Conservation (phyloP, 2,113 vertebrate species). For the Python bivittatus region DNA sequence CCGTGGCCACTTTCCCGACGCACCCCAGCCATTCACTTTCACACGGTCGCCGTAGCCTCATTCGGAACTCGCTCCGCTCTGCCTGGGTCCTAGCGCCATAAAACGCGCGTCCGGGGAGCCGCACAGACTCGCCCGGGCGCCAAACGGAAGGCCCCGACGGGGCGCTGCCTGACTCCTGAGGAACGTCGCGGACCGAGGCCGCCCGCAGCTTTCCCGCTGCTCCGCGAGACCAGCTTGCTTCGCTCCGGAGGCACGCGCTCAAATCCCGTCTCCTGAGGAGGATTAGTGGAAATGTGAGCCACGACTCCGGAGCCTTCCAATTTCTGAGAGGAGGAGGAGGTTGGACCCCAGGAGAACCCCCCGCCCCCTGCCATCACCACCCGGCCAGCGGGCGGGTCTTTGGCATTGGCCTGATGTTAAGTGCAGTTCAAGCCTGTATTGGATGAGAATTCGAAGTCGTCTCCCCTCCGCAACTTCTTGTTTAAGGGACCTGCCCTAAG, state of each 20-base stretch:
- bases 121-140: conserved; percentile 53
- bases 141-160: conserved; percentile 51
- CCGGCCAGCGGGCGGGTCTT: conserved; percentile 11
- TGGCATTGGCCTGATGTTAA: neutral
- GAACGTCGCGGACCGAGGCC: neutral
- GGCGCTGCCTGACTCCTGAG: neutral
- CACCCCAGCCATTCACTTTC: conserved; percentile 67
- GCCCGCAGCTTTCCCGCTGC: neutral
- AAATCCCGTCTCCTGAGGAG: conserved; percentile 23
- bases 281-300: neutral
- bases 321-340: conserved; percentile 15
- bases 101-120: conserved; percentile 49
- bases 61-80: conserved; percentile 48
- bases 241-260: neutral
- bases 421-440: neutral
- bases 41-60: conserved; percentile 63
- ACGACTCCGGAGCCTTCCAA: neutral
- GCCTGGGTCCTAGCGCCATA: conserved; percentile 54
- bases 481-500: neutral
- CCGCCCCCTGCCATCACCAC: neutral
- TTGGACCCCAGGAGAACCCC: neutral
- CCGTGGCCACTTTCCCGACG: conserved; percentile 35
- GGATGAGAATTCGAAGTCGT: neutral
- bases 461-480: neutral
- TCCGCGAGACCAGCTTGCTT: neutral